Evolutionary conservation across 35 echinoderm and acorn worm species (phyloP).

Genomic region (Anneissia japonica): DNA sequence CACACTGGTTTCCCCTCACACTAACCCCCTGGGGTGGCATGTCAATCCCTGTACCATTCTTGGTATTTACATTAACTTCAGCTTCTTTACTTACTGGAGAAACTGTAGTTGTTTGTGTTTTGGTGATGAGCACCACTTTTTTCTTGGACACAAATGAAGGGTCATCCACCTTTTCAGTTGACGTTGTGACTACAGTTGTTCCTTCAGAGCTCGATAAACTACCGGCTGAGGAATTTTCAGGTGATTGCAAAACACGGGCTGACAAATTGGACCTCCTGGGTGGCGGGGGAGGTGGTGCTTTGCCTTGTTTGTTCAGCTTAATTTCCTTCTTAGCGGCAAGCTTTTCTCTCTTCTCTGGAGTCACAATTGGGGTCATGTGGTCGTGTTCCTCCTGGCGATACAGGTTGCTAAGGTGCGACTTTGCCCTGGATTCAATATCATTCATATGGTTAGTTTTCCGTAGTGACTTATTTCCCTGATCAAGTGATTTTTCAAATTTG

Average conservation of each 20-base stretch:
- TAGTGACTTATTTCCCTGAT: constrained; percentile 24
- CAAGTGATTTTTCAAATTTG: constrained; percentile 50
- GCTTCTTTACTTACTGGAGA: neutral
- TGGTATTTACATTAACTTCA: neutral
- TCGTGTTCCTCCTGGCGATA: constrained; percentile 76
- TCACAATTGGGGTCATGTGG: constrained; percentile 78
- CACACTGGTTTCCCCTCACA: too few species aligned
- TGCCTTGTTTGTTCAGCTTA: constrained; percentile 21
- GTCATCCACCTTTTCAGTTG: neutral
- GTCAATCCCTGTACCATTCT: neutral
- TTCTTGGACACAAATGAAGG: neutral
- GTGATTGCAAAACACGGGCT: neutral
- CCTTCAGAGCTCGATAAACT: neutral
- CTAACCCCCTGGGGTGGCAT: neutral
- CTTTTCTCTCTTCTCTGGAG: constrained; percentile 72
- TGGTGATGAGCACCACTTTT: neutral
- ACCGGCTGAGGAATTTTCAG: neutral
- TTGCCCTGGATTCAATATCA: constrained; percentile 21
- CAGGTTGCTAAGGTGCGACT: constrained; percentile 34
- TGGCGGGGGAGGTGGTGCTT: constrained; percentile 71
- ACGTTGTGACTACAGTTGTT: neutral
- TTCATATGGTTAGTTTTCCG: constrained; percentile 48
- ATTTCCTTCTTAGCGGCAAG: constrained; percentile 6
- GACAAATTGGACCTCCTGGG: constrained; percentile 55
- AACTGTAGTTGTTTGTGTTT: neutral